A percentile compares a stretch with the other conserved stretches of the same genome.
Evolutionary conservation across 2,113 vertebrate genomes (phyloP).

Genomic region (Bambusicola thoracicus): DNA sequence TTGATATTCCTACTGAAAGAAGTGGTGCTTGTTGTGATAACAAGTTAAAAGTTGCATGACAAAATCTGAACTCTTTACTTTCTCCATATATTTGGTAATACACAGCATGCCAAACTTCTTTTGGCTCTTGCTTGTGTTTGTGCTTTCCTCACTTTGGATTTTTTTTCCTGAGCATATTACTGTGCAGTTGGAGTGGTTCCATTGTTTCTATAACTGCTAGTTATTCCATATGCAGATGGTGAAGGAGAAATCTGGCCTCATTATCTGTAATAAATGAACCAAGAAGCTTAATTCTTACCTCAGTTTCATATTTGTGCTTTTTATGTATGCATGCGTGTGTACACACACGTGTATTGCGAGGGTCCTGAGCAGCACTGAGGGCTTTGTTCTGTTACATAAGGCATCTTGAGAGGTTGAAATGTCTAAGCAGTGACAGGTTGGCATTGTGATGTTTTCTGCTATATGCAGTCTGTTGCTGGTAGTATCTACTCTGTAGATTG

Average conservation of each 20-base stretch:
- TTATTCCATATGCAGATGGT: neutral
- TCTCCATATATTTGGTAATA: neutral
- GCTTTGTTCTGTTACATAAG: neutral
- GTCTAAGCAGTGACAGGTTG: neutral
- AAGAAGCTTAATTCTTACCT: neutral
- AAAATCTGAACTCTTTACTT: neutral
- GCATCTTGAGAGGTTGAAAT: neutral
- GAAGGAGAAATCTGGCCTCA: neutral
- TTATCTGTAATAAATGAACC: neutral
- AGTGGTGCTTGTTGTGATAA: rapidly evolving
- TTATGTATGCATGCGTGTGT: neutral
- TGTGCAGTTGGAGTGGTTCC: neutral
- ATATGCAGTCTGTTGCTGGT: neutral
- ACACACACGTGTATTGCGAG: neutral
- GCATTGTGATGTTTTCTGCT: neutral
- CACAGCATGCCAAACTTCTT: neutral
- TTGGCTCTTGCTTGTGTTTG: rapidly evolving
- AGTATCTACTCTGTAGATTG: neutral
- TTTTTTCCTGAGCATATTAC: neutral
- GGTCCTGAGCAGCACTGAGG: neutral
- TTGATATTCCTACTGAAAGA: neutral
- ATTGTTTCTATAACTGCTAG: neutral
- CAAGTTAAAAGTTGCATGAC: neutral
- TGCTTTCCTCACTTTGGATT: neutral
- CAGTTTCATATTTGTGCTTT: neutral